Conservation (phyloP, 2,113 vertebrate species). For the Nannospalax galili region DNA sequence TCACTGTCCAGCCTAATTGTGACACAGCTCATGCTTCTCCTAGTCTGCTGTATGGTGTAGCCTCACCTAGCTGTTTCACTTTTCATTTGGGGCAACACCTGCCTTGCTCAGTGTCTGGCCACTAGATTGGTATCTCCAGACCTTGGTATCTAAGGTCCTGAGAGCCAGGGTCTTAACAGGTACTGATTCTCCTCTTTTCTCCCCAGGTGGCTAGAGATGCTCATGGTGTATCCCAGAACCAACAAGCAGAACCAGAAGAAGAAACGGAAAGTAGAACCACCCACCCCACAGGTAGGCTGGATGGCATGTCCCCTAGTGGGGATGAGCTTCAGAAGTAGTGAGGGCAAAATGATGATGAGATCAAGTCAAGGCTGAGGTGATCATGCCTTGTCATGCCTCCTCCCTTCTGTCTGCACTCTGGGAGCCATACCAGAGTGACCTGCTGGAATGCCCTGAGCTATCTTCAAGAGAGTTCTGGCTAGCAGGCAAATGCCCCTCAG, state of each 20-base stretch:
- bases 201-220: slow-evolving; percentile 95
- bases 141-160: not conserved
- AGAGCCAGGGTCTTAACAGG: not conserved
- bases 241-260: slow-evolving; percentile 99
- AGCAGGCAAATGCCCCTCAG: not conserved
- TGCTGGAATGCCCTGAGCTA: not conserved
- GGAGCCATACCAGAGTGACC: not conserved
- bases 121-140: not conserved
- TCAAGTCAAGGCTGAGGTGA: not conserved
- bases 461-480: not conserved
- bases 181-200: slow-evolving; percentile 6
- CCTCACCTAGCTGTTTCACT: not conserved
- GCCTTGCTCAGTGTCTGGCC: not conserved
- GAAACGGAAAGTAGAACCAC: slow-evolving; percentile 97
- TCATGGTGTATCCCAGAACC: slow-evolving; percentile 95
- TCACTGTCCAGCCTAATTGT: not conserved
- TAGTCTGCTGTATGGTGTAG: not conserved
- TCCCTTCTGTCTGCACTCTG: not conserved
- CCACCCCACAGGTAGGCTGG: slow-evolving; percentile 93
- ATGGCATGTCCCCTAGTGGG: not conserved
- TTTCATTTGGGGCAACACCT: not conserved
- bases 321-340: not conserved
- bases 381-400: too few relatives aligned
- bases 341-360: not conserved
- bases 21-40: not conserved